Base-by-base conservation (phyloP, 2,797 vertebrate species). In the Neosilurus hyrtlii region DNA sequence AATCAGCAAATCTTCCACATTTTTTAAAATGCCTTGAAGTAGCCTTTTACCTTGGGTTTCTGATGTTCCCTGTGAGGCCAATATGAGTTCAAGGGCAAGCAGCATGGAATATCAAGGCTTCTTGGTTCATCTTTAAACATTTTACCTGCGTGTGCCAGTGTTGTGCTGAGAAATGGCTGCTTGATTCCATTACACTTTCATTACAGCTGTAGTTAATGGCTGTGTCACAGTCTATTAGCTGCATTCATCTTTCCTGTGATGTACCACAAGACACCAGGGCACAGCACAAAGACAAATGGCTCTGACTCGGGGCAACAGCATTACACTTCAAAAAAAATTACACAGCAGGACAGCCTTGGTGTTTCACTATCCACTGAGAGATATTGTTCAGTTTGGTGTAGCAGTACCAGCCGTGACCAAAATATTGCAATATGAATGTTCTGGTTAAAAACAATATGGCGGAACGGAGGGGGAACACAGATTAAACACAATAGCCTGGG, bases 151-250 rank as follows among this genome's bases (percentile, higher is more conserved):
- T 87, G 84, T 89, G 89, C 83, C 82, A 66, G 81, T 82, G 88
- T 91, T 90, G 90, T 86, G 89, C 90, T 87, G 88, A 92, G 89
- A 89, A 92, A 91, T 91, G 91, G 91, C 89, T 91, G 92, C 91
- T 93, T 94, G 93, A 94, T 94, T 94, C 92, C 93, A 95, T 94
- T 94, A 92, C 91, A 88, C 93, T 93, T 95, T 93, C 92, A 93
- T 94, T 94, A 94, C 93, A 94, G 91, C 93, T 93, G 92, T 92
- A 93, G 92, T 94, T 94, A 95, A 94, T 95, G 94, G 93, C 91
- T 86, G 91, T 91, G 94, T 94, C 94, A 94, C 94, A 94, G 93
- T 92, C 94, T 95, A 94, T 94, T 95, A 95, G 93, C 92, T 89
- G 92, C 91, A 93, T 94, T 94, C 93, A 95, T 95, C 93, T 94